Conservation (phyloP, 2,113 vertebrate species). For the Sisor rabdophorus region DNA sequence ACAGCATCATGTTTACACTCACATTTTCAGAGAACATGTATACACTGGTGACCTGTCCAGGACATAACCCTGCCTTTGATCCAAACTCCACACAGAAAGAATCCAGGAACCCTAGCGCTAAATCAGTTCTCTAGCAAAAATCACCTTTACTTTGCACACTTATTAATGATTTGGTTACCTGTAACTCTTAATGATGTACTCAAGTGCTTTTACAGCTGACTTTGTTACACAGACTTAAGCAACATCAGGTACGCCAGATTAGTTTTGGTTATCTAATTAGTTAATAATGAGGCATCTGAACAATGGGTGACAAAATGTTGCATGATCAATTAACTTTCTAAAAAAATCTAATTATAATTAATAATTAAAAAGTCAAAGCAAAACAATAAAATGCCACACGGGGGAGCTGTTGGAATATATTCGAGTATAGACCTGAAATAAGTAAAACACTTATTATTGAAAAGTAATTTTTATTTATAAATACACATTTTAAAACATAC, state of each 20-base stretch:
- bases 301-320: too few relatives aligned
- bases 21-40: neutral
- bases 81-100: too few relatives aligned
- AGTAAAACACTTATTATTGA: conserved; percentile 30
- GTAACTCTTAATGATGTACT: neutral
- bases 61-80: neutral
- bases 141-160: conserved; percentile 10
- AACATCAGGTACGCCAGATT: neutral
- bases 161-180: conserved; percentile 12
- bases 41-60: neutral
- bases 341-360: too few relatives aligned
- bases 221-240: neutral
- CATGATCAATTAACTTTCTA: too few relatives aligned
- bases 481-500: conserved; percentile 65
- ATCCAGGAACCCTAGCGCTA: conserved; percentile 2
- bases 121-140: conserved; percentile 13
- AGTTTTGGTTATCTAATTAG: too few relatives aligned
- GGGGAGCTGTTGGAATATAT: conserved; percentile 1
- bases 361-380: too few relatives aligned
- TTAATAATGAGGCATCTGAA: too few relatives aligned
- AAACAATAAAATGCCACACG: conserved; percentile 9
- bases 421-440: neutral
- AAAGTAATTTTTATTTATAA: conserved; percentile 66
- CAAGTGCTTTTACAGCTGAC: neutral
- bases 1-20: neutral